Evolutionary conservation across 2,113 vertebrate genomes (phyloP).

Genomic region (human): DNA sequence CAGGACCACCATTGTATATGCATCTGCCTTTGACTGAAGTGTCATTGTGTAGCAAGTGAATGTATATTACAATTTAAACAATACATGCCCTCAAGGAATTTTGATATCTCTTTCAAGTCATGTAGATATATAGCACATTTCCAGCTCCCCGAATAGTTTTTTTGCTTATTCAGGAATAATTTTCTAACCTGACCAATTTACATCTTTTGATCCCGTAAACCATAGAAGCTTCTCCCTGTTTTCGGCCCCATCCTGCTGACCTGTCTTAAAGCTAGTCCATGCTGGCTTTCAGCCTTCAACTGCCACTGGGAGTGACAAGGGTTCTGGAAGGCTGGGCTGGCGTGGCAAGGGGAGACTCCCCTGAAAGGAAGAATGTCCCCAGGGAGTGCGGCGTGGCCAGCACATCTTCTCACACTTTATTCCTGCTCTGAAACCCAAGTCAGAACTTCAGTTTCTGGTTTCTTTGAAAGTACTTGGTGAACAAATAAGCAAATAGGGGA

Average conservation of each 20-base stretch:
- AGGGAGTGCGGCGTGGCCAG: fast-evolving
- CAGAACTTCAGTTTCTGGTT: constrained; percentile 43
- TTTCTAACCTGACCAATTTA: background rate
- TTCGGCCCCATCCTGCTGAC: background rate
- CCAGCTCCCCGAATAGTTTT: background rate
- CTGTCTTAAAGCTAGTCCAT: background rate
- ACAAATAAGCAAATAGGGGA: constrained; percentile 65
- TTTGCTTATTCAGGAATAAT: background rate
- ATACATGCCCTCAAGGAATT: background rate
- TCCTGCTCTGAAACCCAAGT: background rate
- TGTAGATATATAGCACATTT: background rate
- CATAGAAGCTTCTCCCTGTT: background rate
- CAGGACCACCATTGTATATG: background rate
- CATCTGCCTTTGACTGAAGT: background rate
- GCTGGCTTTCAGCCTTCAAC: background rate
- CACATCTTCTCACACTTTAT: background rate
- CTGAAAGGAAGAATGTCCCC: fast-evolving
- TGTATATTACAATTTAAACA: background rate
- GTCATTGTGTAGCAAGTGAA: background rate
- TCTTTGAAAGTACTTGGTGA: constrained; percentile 76
- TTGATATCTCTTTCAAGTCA: background rate
- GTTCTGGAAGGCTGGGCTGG: fast-evolving
- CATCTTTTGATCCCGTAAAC: background rate
- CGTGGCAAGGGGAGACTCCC: fast-evolving
- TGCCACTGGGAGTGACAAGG: too few species aligned